Conservation (phyloP, 2,888 invertebrate genomes). For the Trachelus tabidus region DNA sequence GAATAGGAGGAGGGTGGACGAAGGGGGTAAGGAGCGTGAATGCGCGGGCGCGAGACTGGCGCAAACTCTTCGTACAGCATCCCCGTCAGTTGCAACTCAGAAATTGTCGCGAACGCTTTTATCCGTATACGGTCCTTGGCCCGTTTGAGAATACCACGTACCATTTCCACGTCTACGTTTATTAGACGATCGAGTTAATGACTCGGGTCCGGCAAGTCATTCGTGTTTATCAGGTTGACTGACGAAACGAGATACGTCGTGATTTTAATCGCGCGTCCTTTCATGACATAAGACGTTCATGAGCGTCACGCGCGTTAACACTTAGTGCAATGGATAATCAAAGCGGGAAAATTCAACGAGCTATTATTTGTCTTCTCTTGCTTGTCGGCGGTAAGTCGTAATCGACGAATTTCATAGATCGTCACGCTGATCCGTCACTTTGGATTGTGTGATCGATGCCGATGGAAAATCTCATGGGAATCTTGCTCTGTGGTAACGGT, state of each 20-base stretch:
- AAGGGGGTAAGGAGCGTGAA: constrained; percentile 50
- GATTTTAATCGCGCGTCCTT: background rate
- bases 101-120: constrained; percentile 57
- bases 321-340: constrained; percentile 40
- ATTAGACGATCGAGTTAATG: background rate
- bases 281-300: background rate
- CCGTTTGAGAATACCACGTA: background rate
- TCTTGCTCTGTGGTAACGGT: background rate
- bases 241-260: background rate
- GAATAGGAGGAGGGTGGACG: constrained; percentile 28
- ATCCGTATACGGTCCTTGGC: constrained; percentile 21
- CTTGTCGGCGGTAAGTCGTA: constrained; percentile 53
- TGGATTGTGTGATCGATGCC: background rate
- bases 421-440: background rate
- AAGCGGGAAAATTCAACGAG: constrained; percentile 44
- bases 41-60: constrained; percentile 58
- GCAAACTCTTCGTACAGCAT: constrained; percentile 63
- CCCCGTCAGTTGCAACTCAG: constrained; percentile 63
- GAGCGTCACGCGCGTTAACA: background rate
- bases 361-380: constrained; percentile 46
- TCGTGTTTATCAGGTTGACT: background rate
- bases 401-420: background rate
- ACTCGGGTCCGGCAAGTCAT: background rate
- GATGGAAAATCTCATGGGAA: background rate
- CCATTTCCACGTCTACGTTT: background rate